Evolutionary conservation across 2,113 vertebrate species (phyloP).

Genomic region (Neomonachus schauinslandi): DNA sequence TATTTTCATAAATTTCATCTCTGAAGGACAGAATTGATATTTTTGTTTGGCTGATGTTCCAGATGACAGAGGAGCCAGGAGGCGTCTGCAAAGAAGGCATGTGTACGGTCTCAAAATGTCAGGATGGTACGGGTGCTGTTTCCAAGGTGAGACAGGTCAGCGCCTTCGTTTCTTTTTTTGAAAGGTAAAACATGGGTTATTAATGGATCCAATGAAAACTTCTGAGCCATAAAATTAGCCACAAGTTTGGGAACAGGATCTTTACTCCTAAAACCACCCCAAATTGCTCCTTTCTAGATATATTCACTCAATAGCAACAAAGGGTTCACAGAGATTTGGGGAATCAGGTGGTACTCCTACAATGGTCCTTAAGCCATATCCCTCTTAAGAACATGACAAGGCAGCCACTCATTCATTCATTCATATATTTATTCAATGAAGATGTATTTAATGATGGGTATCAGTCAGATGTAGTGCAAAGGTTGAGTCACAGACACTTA

Average conservation of each 20-base stretch:
- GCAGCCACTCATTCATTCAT: not conserved
- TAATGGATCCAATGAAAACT: not conserved
- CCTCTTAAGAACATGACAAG: not conserved
- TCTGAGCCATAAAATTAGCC: not conserved
- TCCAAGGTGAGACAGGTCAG: not conserved
- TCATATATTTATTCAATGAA: not conserved
- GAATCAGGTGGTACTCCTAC: slow-evolving; percentile 81
- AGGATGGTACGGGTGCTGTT: slow-evolving; percentile 57
- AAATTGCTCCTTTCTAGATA: slow-evolving; percentile 86
- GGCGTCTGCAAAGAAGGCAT: not conserved
- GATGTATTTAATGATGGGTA: not conserved
- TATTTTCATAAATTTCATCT: not conserved
- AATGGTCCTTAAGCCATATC: slow-evolving; percentile 85
- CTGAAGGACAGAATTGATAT: not conserved
- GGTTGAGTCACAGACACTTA: not conserved
- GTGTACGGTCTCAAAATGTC: slow-evolving; percentile 35
- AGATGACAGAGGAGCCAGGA: not conserved
- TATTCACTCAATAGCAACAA: slow-evolving; percentile 84
- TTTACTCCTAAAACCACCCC: slow-evolving; percentile 84
- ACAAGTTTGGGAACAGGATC: not conserved
- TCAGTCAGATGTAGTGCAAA: not conserved
- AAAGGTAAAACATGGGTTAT: not conserved
- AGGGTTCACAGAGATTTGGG: slow-evolving; percentile 61
- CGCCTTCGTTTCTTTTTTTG: not conserved
- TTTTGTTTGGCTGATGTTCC: not conserved